Evolutionary conservation across 2,113 vertebrate species (phyloP).

Genomic region (Pachycephala philippinensis): DNA sequence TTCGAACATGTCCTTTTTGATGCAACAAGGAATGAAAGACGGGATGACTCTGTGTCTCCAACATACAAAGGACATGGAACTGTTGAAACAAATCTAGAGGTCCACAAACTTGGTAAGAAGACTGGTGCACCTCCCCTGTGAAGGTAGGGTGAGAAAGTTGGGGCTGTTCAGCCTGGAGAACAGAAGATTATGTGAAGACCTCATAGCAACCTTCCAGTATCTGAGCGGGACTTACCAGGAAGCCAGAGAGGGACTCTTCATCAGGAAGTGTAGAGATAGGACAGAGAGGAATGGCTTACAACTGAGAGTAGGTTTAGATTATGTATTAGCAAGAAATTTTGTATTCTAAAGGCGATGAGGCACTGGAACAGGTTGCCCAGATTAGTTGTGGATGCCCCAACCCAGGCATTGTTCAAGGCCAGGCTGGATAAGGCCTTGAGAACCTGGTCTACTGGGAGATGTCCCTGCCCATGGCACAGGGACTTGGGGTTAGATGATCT

Average conservation of each 20-base stretch:
- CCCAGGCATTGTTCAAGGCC: not conserved
- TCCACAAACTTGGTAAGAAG: not conserved
- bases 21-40: not conserved
- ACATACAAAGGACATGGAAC: not conserved
- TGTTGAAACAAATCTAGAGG: not conserved
- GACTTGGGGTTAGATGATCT: not conserved
- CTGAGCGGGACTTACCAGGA: not conserved
- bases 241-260: accelerated
- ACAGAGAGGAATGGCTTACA: not conserved
- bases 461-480: not conserved
- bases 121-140: not conserved
- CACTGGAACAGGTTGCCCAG: not conserved
- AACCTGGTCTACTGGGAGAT: not conserved
- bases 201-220: not conserved
- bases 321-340: not conserved
- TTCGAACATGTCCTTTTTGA: not conserved
- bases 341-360: not conserved
- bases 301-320: not conserved
- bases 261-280: not conserved
- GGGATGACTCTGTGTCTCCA: not conserved
- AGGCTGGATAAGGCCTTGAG: not conserved
- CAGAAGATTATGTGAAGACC: not conserved
- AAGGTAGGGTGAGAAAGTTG: not conserved
- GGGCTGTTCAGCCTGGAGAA: not conserved
- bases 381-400: not conserved